Base-by-base conservation (phyloP, 2,113 vertebrate genomes). In the Peromyscus polionotus region DNA sequence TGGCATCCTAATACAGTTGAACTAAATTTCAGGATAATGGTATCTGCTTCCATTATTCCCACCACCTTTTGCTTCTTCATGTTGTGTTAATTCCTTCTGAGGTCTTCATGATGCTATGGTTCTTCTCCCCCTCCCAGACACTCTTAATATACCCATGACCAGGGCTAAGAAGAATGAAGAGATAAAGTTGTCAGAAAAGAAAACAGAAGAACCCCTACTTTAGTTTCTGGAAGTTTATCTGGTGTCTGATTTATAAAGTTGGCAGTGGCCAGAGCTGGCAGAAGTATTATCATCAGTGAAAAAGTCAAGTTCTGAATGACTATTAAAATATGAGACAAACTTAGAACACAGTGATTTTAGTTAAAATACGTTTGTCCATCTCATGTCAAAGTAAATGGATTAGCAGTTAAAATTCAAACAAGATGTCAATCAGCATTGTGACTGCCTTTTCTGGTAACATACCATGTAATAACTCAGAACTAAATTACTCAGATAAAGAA, bases 41-140 rank as follows among this genome's bases (percentile, higher is more conserved):
- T 77, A 96, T 94, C 61, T 91, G 73, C 36, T 92, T 96, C 90
- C 70, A 94, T 63, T 93, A 96, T 80, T 94, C 48, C 72, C 57
- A 96, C 72, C 57, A 93, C 63, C 59, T 93, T 96, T 94, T 91
- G 65, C 65, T 95, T 97, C 42, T 94, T 97, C 67, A 92, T 83
- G 42, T 88, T 76, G 26, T 94, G 92, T 83, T 93, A 94, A 97
- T 95, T 96, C 57, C 68, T 94, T 97, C 76, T 90, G 92, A 93
- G 61, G 45, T 89, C 36, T 85, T 95, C 54, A 91, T 80, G 90
- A 94, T 45, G 86, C 77, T 98, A 94, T 87, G 67, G 48, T 57
- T 95, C 33, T 89, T 94, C 20, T 73, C 61, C 77, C 86, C 61
- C 76, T 96, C 67, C 72, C 91, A 95, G 68, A 93, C 20, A 95